These are phyloP conservation scores for Dysidea cf. avara DNA, from an alignment of 37 sponge, comb jelly and placozoan genomes.

Conservation along the genomic window DNA sequence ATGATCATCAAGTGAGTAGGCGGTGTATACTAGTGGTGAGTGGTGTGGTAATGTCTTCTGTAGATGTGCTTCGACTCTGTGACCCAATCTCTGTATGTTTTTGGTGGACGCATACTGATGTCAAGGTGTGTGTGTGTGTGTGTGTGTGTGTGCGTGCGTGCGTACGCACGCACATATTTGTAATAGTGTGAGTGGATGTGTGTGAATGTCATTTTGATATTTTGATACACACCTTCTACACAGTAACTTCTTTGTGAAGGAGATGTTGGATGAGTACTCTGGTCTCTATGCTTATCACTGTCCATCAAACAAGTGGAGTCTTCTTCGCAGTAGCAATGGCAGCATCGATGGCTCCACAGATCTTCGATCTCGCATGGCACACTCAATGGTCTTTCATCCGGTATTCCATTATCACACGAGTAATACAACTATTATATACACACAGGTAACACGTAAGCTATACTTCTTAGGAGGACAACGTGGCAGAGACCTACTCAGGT, in stretches of 20 bases:
- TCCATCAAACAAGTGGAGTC: slow-evolving; percentile 27
- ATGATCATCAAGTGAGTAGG: slow-evolving; percentile 69
- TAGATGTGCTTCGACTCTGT: slow-evolving; percentile 72
- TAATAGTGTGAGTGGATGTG: slow-evolving; percentile 25
- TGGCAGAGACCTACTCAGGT: slow-evolving; percentile 30
- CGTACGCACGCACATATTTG: slow-evolving; percentile 19
- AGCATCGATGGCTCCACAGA: background rate
- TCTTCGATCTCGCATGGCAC: slow-evolving; percentile 37
- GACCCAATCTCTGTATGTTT: slow-evolving; percentile 62
- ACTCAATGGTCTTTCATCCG: slow-evolving; percentile 56
- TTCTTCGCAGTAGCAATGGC: slow-evolving; percentile 18
- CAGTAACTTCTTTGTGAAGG: background rate
- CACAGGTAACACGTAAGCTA: slow-evolving; percentile 29
- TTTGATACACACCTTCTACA: background rate
- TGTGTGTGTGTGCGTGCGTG: slow-evolving; percentile 30
- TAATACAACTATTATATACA: background rate
- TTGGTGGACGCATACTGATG: slow-evolving; percentile 74
- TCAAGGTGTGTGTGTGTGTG: slow-evolving; percentile 35
- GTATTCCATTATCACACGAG: slow-evolving; percentile 16
- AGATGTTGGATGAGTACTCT: slow-evolving; percentile 18
- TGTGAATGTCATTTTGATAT: slow-evolving; percentile 20
- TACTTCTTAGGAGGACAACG: slow-evolving; percentile 69
- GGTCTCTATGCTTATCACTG: slow-evolving; percentile 51
- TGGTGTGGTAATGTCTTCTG: background rate
- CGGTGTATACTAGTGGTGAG: background rate